Percentiles rank a stretch among this genome's conserved stretches.
phyloP scores from a whole-genome alignment of 2,113 vertebrate species.

The Nibea albiflora region DNA sequence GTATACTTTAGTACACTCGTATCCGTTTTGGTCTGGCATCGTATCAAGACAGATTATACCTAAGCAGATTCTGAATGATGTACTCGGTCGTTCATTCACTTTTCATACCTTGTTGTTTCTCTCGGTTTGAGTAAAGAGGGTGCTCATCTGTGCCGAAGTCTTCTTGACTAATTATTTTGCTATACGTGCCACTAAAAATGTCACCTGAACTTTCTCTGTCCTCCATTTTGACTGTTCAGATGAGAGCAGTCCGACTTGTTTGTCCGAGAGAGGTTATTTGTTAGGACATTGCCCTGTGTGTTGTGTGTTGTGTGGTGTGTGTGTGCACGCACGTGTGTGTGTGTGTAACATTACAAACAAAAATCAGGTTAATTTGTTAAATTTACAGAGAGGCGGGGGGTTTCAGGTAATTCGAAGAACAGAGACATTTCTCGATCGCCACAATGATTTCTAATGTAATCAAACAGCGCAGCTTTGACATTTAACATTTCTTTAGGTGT shows the following conservation, averaged over 20 bases:
- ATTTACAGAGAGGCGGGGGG: conserved; percentile 49
- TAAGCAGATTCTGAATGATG: not conserved
- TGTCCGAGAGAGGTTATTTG: conserved; percentile 44
- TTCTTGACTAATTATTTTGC: conserved; percentile 53
- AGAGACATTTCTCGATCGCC: not conserved
- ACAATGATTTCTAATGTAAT: not conserved
- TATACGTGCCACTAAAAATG: conserved; percentile 27
- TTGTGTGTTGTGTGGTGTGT: too few species aligned
- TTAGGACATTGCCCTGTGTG: conserved; percentile 67
- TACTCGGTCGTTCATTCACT: not conserved
- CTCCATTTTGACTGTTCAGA: conserved; percentile 65
- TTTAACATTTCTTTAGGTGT: not conserved
- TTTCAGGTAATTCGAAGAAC: not conserved
- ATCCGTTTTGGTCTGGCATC: not conserved
- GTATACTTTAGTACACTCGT: too few species aligned
- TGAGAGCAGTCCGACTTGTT: conserved; percentile 1
- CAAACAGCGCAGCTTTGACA: too few species aligned
- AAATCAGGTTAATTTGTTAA: conserved; percentile 61
- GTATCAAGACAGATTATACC: not conserved
- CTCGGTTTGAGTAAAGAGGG: conserved; percentile 17
- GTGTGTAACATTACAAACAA: conserved; percentile 60
- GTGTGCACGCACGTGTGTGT: too few species aligned
- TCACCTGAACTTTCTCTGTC: conserved; percentile 7
- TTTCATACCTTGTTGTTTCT: conserved; percentile 59
- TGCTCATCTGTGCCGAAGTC: conserved; percentile 39